Percentiles rank a stretch among this genome's conserved stretches.
phyloP scores from a whole-genome alignment of 2,888 invertebrate species.

The Noctua fimbriata region DNA sequence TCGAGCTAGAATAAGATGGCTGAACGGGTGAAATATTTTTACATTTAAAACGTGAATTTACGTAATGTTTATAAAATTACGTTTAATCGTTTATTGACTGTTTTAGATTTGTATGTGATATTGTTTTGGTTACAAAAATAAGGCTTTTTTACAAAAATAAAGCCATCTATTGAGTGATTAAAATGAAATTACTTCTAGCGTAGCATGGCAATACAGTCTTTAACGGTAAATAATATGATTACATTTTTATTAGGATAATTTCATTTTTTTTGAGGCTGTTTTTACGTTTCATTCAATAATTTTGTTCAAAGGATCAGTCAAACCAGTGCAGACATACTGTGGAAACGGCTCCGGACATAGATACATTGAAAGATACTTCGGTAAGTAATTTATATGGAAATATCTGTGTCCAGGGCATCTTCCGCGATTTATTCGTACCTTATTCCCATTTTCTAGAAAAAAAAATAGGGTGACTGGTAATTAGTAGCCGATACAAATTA shows the following conservation, averaged over 20 bases:
- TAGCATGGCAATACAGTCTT: neutral
- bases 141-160: neutral
- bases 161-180: neutral
- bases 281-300: neutral
- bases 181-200: neutral
- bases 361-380: neutral
- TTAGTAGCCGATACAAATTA: too few species aligned
- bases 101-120: neutral
- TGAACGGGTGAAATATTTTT: conserved; percentile 28
- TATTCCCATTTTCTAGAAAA: neutral
- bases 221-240: neutral
- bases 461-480: too few species aligned
- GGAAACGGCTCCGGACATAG: neutral
- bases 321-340: neutral
- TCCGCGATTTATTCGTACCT: neutral
- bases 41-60: conserved; percentile 29
- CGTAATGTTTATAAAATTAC: conserved; percentile 7
- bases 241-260: neutral
- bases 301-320: neutral
- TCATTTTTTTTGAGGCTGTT: neutral
- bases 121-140: neutral
- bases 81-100: neutral
- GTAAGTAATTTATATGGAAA: neutral
- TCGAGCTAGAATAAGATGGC: conserved; percentile 35
- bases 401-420: neutral